These are phyloP conservation scores for Ascidia mentula DNA, from an alignment of 23 tunicate species.

Conservation along the genomic window DNA sequence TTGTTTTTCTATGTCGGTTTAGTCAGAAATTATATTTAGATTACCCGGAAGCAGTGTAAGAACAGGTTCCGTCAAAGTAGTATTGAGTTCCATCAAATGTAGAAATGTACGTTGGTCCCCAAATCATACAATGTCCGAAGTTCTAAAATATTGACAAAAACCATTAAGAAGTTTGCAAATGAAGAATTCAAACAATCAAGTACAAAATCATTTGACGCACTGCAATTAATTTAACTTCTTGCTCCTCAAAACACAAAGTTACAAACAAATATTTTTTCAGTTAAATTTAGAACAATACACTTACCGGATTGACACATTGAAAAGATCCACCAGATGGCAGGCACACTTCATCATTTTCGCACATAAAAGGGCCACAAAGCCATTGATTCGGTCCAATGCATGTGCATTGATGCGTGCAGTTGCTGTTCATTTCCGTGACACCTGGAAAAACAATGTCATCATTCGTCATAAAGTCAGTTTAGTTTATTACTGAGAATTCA, in stretches of 20 bases:
- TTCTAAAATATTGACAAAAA: no score
- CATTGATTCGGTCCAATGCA: background rate
- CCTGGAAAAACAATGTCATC: no score
- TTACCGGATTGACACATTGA: background rate
- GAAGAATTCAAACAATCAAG: background rate
- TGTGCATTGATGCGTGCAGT: background rate
- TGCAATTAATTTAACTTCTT: no score
- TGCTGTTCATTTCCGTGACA: background rate
- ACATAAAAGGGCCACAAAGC: background rate
- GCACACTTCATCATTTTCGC: background rate
- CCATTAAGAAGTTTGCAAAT: constrained; percentile 8
- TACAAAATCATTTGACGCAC: no score
- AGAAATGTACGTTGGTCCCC: constrained; percentile 14
- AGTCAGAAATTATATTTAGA: no score
- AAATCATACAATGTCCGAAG: background rate
- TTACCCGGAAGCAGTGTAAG: constrained; percentile 25
- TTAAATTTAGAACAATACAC: no score
- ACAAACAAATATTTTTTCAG: no score
- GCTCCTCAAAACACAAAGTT: no score
- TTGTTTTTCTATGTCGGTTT: no score
- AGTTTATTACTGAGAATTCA: no score
- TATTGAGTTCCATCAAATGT: constrained; percentile 30
- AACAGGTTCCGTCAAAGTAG: constrained; percentile 31
- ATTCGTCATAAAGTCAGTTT: no score
- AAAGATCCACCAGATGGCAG: background rate